phyloP scores from a whole-genome alignment of 1,140 invertebrate genomes.

The silkworm (Bombyx mori) region ASM3026992v2 NC_085121.1:10782001-10782500 shows the following conservation, averaged over 20 bases:
- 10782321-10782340: too few relatives aligned
- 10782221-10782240: background rate
- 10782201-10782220: conserved; percentile 1
- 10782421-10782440: too few relatives aligned
- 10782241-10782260: background rate
- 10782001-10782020: conserved; percentile 96
- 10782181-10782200: background rate
- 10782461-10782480: too few relatives aligned
- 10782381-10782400: too few relatives aligned
- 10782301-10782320: too few relatives aligned
- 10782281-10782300: too few relatives aligned
- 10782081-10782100: conserved; percentile 96
- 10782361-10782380: too few relatives aligned
- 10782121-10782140: conserved; percentile 93
- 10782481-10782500: too few relatives aligned
- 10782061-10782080: conserved; percentile 99
- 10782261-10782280: too few relatives aligned
- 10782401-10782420: too few relatives aligned
- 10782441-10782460: too few relatives aligned
- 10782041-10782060: conserved; percentile 99
- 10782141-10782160: conserved; percentile 86
- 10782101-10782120: conserved; percentile 94
- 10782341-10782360: too few relatives aligned
- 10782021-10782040: conserved; percentile 95
- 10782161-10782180: conserved; percentile 1